Conservation (phyloP, 1,140 invertebrate species). For the Oncopodura yosiiana region DNA sequence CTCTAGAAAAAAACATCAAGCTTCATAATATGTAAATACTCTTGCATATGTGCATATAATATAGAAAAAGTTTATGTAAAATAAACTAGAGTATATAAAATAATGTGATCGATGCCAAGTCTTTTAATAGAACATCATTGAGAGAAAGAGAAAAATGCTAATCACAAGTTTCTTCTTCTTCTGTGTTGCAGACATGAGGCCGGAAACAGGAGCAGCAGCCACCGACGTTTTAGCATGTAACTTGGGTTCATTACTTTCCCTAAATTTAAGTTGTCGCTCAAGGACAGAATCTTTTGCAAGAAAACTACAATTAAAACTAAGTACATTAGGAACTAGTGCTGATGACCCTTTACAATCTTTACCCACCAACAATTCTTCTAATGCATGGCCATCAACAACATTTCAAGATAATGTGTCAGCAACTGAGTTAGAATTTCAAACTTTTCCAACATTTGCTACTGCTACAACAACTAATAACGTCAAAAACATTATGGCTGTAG, state of each 20-base stretch:
- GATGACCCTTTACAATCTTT: conserved; percentile 20
- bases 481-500: no score
- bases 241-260: conserved; percentile 45
- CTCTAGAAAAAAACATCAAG: no score
- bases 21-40: no score
- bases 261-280: conserved; percentile 65
- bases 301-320: conserved; percentile 59
- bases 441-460: no score
- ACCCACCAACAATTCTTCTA: conserved; percentile 39
- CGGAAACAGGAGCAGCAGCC: conserved; percentile 8
- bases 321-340: conserved; percentile 48
- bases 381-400: conserved; percentile 41
- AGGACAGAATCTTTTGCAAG: conserved; percentile 67
- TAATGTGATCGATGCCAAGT: no score
- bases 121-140: no score
- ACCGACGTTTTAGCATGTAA: conserved; percentile 40
- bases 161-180: neutral
- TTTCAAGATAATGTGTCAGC: conserved; percentile 30
- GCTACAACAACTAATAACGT: no score
- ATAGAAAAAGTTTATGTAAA: no score
- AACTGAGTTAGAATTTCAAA: neutral
- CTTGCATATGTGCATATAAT: no score
- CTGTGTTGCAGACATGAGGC: conserved; percentile 20
- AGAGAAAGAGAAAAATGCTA: no score
- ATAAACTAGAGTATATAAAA: no score